Evolutionary conservation across 2,113 vertebrate species (phyloP).

Genomic region (Catharus bicknelli): DNA sequence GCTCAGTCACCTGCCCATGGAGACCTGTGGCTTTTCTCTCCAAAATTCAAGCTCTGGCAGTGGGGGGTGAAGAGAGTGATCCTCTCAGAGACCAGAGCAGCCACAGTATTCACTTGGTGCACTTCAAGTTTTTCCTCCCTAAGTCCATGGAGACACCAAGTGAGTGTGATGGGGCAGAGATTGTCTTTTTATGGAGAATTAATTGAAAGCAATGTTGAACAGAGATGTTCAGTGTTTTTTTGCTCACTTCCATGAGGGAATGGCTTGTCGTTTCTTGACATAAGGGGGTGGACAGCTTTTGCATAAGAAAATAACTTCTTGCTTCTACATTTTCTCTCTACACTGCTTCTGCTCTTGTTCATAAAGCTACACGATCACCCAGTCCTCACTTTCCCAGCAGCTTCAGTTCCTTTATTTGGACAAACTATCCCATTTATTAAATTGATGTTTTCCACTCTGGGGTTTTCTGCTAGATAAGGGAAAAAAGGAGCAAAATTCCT

Average conservation of each 20-base stretch:
- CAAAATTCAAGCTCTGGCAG: background rate
- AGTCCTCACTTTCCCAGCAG: background rate
- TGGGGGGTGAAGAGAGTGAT: accelerated
- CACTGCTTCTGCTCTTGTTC: background rate
- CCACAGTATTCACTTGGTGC: background rate
- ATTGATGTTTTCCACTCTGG: background rate
- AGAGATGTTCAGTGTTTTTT: background rate
- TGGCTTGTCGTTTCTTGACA: conserved; percentile 23
- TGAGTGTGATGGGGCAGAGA: background rate
- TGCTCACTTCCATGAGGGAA: background rate
- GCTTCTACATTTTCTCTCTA: background rate
- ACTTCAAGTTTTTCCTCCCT: background rate
- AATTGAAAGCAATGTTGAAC: background rate
- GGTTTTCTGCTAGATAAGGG: background rate
- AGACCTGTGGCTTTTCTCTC: background rate
- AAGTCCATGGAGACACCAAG: background rate
- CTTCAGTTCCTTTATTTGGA: background rate
- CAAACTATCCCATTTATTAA: background rate
- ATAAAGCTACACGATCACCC: background rate
- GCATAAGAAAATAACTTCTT: conserved; percentile 21
- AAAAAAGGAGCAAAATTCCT: background rate
- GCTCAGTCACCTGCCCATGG: background rate
- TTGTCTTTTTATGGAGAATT: background rate
- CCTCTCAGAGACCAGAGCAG: background rate
- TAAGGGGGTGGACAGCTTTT: conserved; percentile 54